These are phyloP conservation scores for Takifugu bimaculatus DNA, from an alignment of 2,113 vertebrate genomes.

Conservation along the genomic window DNA sequence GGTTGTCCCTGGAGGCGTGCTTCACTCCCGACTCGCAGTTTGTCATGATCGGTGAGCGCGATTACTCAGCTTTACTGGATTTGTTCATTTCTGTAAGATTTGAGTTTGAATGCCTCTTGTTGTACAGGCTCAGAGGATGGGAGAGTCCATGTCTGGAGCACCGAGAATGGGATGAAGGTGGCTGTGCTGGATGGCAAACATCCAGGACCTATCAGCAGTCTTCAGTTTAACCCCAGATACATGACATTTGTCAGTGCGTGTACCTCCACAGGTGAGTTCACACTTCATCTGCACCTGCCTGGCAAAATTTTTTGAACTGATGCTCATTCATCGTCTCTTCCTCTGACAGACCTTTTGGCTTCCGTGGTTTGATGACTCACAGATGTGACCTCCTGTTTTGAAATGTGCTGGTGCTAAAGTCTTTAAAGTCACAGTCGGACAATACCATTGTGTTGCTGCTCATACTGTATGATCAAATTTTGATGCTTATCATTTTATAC, in stretches of 20 bases:
- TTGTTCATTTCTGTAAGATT: neutral
- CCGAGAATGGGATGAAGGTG: constrained; percentile 96
- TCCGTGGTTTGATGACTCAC: constrained; percentile 86
- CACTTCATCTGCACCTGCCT: neutral
- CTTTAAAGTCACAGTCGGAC: neutral
- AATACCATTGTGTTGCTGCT: neutral
- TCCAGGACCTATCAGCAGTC: constrained; percentile 90
- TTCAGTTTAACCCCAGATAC: constrained; percentile 97
- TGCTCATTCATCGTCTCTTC: neutral
- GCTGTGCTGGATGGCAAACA: constrained; percentile 96
- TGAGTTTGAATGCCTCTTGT: neutral
- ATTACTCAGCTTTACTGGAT: neutral
- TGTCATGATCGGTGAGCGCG: constrained; percentile 92
- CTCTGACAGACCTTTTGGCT: constrained; percentile 90
- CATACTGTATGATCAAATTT: neutral
- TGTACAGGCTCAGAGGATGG: constrained; percentile 92
- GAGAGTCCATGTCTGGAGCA: constrained; percentile 97
- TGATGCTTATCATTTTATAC: constrained; percentile 5
- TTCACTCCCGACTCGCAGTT: constrained; percentile 99
- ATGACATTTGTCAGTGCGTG: constrained; percentile 98
- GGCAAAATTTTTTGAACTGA: neutral
- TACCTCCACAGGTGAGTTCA: constrained; percentile 92
- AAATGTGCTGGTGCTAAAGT: neutral
- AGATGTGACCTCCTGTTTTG: neutral
- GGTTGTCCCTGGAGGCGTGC: constrained; percentile 91